phyloP scores from a whole-genome alignment of 2,888 invertebrate genomes.

The Drosophila mulleri region DNA sequence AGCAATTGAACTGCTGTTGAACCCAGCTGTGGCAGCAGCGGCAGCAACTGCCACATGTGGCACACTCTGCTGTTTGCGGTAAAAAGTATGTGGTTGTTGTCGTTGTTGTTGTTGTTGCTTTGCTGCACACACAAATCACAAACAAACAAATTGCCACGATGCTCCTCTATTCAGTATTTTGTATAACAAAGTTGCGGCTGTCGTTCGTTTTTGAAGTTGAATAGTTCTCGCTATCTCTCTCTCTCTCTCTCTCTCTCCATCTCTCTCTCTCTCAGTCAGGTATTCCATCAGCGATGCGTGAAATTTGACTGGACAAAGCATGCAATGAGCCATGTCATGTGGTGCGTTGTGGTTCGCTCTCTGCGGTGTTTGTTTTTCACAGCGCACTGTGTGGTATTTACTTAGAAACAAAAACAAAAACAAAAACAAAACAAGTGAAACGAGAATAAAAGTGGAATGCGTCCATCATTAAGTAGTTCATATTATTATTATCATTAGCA shows the following conservation, averaged over 20 bases:
- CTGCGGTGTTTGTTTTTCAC: conserved; percentile 31
- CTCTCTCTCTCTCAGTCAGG: conserved; percentile 16
- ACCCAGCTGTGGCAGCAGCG: conserved; percentile 52
- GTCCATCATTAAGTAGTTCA: conserved; percentile 30
- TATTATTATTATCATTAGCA: conserved; percentile 1
- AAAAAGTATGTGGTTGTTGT: conserved; percentile 34
- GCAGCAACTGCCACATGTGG: conserved; percentile 49
- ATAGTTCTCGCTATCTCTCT: neutral
- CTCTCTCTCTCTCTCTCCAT: neutral
- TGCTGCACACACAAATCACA: conserved; percentile 46
- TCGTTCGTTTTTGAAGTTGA: conserved; percentile 30
- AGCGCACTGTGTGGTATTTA: conserved; percentile 36
- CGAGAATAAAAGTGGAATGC: conserved; percentile 9
- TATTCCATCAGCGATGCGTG: conserved; percentile 52
- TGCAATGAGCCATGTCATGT: conserved; percentile 66
- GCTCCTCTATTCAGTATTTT: conserved; percentile 62
- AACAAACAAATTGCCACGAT: conserved; percentile 21
- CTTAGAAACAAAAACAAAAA: conserved; percentile 5
- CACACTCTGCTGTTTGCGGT: conserved; percentile 21
- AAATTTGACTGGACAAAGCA: conserved; percentile 65
- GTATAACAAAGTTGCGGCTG: conserved; percentile 70
- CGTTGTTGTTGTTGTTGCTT: conserved; percentile 8
- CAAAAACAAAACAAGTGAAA: too few species aligned
- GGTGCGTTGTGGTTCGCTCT: conserved; percentile 21
- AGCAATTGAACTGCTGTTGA: conserved; percentile 77